Percentiles rank a stretch among this genome's conserved stretches.
Conservation (phyloP, 2,888 invertebrate genomes). For the Odontocolon sp. region DNA sequence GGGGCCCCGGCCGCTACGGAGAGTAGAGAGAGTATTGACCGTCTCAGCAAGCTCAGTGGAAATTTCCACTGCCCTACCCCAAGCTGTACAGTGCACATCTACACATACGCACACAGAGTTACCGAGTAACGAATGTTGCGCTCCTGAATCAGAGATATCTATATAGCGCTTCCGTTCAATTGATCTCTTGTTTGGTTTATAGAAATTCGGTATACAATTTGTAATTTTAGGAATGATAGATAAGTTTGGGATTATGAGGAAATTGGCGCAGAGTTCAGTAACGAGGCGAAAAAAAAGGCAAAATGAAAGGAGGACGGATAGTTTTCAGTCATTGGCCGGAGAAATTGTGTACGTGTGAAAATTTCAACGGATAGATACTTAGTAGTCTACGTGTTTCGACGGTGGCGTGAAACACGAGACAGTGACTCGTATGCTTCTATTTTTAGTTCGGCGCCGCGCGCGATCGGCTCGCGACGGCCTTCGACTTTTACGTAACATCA, state of each 20-base stretch:
- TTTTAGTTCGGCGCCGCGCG: constrained; percentile 67
- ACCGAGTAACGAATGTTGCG: too few relatives aligned
- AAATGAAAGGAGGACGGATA: too few relatives aligned
- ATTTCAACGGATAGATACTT: constrained; percentile 37
- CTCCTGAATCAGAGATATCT: too few relatives aligned
- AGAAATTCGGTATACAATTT: too few relatives aligned
- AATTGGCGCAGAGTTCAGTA: too few relatives aligned
- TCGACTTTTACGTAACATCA: constrained; percentile 31
- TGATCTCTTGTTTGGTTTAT: too few relatives aligned
- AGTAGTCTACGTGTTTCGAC: constrained; percentile 29
- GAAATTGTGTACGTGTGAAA: constrained; percentile 50
- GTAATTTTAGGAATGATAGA: too few relatives aligned
- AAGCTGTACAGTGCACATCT: constrained; percentile 54
- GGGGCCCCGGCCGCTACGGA: constrained; percentile 61
- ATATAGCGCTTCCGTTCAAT: too few relatives aligned
- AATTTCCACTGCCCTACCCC: constrained; percentile 80
- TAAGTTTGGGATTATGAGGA: too few relatives aligned
- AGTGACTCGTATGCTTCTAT: constrained; percentile 70
- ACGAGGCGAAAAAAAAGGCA: too few relatives aligned
- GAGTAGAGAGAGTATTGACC: constrained; percentile 80
- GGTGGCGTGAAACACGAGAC: constrained; percentile 70
- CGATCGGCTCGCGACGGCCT: constrained; percentile 19
- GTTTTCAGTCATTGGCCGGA: constrained; percentile 30
- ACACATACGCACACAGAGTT: not conserved
- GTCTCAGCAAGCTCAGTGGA: constrained; percentile 78